A percentile compares a stretch with the other conserved stretches of the same genome.
phyloP scores from a whole-genome alignment of 2,113 vertebrate species.

The Chelonoidis abingdonii region DNA sequence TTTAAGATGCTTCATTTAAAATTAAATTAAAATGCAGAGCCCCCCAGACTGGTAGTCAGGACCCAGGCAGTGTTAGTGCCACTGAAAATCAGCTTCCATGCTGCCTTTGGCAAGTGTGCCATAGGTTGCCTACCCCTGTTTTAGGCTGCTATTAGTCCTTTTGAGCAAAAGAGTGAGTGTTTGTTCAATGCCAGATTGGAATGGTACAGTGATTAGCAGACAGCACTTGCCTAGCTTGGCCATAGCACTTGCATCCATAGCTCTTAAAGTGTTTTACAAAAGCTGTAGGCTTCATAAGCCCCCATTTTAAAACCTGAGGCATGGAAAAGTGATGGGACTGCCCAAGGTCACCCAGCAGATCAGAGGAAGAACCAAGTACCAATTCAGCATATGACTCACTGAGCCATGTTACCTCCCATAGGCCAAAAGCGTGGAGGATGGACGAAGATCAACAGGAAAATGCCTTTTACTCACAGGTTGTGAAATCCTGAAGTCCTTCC shows the following conservation, averaged over 20 bases:
- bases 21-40: too few species aligned
- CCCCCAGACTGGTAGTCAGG: too few species aligned
- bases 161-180: too few species aligned
- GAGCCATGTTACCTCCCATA: not conserved
- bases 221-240: not conserved
- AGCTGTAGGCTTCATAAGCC: not conserved
- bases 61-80: too few species aligned
- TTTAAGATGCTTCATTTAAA: too few species aligned
- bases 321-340: not conserved
- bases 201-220: not conserved
- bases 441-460: not conserved
- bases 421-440: not conserved
- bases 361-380: not conserved
- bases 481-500: not conserved
- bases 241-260: not conserved
- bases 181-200: not conserved
- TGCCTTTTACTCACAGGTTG: not conserved
- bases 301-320: not conserved
- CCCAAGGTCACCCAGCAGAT: not conserved
- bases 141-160: too few species aligned
- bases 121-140: too few species aligned
- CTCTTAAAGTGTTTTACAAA: not conserved
- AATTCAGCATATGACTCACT: not conserved
- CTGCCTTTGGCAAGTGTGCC: too few species aligned
- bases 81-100: too few species aligned